Base-by-base conservation (phyloP, 2,888 invertebrate species). In the Beris morrisii region DNA sequence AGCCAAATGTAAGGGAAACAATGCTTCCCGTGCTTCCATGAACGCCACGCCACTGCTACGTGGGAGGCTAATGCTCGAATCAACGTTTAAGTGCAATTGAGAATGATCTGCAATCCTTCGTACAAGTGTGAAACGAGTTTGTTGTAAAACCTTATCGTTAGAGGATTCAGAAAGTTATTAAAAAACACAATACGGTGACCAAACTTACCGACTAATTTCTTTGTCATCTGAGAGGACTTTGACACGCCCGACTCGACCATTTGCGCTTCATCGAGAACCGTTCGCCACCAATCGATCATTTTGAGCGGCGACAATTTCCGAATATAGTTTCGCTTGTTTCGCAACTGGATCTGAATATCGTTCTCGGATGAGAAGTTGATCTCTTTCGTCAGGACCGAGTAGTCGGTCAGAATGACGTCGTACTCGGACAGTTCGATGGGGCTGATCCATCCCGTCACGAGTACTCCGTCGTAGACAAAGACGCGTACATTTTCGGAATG, bases 191-290 rank as follows among this genome's bases (percentile, higher is more conserved):
- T n/a, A 22, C 5, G 4, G 11, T 22, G 22, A 22, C 22, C 22
- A 22, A 22, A 22, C 44, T 50, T 70, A 75, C 76, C 73, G 15
- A 78, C 76, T 63, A 81, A 64, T 53, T 72, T 71, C 5, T 74
- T 72, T 1, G 77, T 78, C 73, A 80, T 73, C 72, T 83, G 81
- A 0, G 88, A 85, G 1, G 86, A 84, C 74, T 84, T 81, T 2
- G 84, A 81, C 0, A 82, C 80, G 4, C 83, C 81, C 57, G 84
- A 82, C 74, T 91, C 90, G 0, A 91, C 88, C 84, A 90, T 87
- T 82, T 92, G 92, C 5, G 91, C 91, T 80, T 92, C 92, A 78
- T 92, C 92, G 31, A 91, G 79, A 74, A 89, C 86, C 61, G 91
- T 83, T 65, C 92, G 82, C 91, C 91, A 91, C 89, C 90, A 92